Evolutionary conservation across 2,797 vertebrate species (phyloP).

Genomic region (Bucorvus abyssinicus): DNA sequence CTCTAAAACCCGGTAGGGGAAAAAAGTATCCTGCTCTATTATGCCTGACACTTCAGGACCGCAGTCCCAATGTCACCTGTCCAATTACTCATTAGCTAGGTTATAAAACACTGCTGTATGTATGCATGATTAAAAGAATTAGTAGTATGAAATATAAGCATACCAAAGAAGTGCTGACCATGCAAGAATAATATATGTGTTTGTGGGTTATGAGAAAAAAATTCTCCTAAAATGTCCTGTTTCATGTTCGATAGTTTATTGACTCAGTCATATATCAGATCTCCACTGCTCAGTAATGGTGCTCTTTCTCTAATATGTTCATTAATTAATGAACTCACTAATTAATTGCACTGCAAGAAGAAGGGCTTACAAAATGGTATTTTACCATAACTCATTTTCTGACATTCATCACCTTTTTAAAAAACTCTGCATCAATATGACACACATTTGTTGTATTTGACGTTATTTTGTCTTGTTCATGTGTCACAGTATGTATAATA

Average conservation of each 20-base stretch:
- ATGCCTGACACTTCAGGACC: conserved; percentile 16
- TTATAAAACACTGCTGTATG: conserved; percentile 53
- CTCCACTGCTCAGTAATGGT: conserved; percentile 63
- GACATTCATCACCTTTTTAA: neutral
- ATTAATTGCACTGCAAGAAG: conserved; percentile 56
- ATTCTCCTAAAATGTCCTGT: conserved; percentile 64
- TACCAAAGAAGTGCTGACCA: conserved; percentile 62
- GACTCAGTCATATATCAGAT: conserved; percentile 70
- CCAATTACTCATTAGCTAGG: conserved; percentile 57
- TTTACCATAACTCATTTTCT: neutral
- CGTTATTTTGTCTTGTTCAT: neutral
- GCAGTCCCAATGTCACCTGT: conserved; percentile 51
- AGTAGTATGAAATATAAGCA: conserved; percentile 69
- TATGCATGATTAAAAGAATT: conserved; percentile 64
- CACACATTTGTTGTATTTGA: neutral
- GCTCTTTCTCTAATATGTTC: conserved; percentile 73
- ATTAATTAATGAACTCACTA: conserved; percentile 75
- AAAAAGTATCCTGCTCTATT: neutral
- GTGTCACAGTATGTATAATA: neutral
- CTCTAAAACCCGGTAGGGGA: neutral
- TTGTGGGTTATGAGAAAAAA: conserved; percentile 50
- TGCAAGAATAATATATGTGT: conserved; percentile 70
- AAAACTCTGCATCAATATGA: neutral
- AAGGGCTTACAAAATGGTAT: neutral
- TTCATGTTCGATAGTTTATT: conserved; percentile 71